Evolutionary conservation across 2,888 invertebrate genomes (phyloP), one percentile per base, ranked within the genome.

Genomic region (Ophioninae sp.): DNA sequence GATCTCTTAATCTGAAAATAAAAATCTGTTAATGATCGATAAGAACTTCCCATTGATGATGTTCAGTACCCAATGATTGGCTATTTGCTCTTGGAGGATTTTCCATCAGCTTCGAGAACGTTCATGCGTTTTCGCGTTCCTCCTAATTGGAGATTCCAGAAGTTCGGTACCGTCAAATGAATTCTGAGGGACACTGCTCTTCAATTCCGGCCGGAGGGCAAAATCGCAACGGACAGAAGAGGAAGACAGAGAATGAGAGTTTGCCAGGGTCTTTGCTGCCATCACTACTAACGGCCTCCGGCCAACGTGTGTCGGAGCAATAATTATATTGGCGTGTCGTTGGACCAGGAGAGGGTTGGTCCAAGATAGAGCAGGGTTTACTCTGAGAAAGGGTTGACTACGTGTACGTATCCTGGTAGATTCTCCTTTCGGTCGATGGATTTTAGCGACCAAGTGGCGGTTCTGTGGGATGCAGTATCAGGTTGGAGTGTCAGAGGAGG

Each of bases 91-190:
- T 13, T 22, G 13, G 41, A n/a, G n/a, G n/a, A n/a, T n/a, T 7
- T 13, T 17, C 22, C 61, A 73, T 51, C 41, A 44, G 73, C 63
- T 63, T 39, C 44, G n/a, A 30, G 37, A 41, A 63, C 20, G 17
- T 77, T 72, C 77, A 71, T 75, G 20, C 56, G 6, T 22, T 85
- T 79, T 83, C 83, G 61, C 69, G 79, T 79, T 61, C 82, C 81
- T 81, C 85, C 87, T 91, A 91, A 91, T 91, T 91, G 90, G 88
- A 90, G 90, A 90, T 90, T 89, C 88, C 86, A 88, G 87, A 90
- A 90, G 89, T 90, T 90, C 87, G 87, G 87, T 85, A 76, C 85
- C 81, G 82, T 78, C 87, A 88, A 90, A 90, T 88, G 88, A 91
- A 90, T 90, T 91, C 88, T 87, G 85, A 87, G 89, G 87, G 87